A percentile compares a stretch with the other conserved stretches of the same genome.
These are phyloP conservation scores for Pseudomyrmex dendroicus DNA, from an alignment of 1,140 invertebrate genomes.

Conservation along the genomic window DNA sequence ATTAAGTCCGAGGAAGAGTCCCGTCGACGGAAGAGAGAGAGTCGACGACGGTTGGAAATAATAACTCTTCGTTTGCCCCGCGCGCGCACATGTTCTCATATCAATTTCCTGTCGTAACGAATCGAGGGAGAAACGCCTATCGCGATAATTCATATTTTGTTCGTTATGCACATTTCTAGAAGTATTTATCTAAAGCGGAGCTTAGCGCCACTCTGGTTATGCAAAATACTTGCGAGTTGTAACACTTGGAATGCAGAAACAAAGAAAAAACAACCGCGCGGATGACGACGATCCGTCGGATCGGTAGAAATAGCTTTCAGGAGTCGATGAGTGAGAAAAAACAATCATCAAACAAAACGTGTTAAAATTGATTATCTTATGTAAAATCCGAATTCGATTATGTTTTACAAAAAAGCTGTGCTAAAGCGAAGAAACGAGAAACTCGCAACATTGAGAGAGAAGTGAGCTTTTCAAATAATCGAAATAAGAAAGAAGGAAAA, in stretches of 20 bases:
- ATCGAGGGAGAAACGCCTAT: background rate
- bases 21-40: background rate
- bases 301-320: too few relatives aligned
- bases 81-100: background rate
- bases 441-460: too few relatives aligned
- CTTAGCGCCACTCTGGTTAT: slow-evolving; percentile 47
- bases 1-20: background rate
- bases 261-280: background rate
- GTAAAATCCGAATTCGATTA: too few relatives aligned
- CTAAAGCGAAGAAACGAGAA: too few relatives aligned
- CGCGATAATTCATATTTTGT: slow-evolving; percentile 31
- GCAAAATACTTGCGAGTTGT: slow-evolving; percentile 34
- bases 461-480: too few relatives aligned
- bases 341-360: too few relatives aligned
- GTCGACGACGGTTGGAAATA: slow-evolving; percentile 14
- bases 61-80: background rate
- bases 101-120: background rate
- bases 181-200: slow-evolving; percentile 19
- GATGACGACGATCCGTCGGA: background rate
- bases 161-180: background rate
- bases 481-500: background rate
- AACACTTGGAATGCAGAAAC: slow-evolving; percentile 4
- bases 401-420: too few relatives aligned
- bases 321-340: too few relatives aligned
- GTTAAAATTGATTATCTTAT: too few relatives aligned